Percentiles rank a stretch among this genome's conserved stretches.
Conservation (phyloP, 2,888 invertebrate genomes). For the Eucriotettix oculatus region DNA sequence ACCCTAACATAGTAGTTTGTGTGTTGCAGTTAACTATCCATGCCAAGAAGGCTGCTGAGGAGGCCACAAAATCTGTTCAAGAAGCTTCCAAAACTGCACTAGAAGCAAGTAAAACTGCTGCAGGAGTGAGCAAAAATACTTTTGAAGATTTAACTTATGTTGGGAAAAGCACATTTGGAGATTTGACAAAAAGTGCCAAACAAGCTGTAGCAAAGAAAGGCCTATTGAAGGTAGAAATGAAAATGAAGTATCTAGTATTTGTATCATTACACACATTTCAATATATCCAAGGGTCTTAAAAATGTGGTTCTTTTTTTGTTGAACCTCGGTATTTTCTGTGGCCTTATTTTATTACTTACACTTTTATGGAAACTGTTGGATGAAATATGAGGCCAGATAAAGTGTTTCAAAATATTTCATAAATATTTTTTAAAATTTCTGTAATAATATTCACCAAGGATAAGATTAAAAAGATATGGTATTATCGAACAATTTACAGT, state of each 20-base stretch:
- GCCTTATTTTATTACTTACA: no score
- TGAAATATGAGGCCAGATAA: no score
- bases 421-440: no score
- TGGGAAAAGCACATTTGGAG: conserved; percentile 76
- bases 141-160: conserved; percentile 78
- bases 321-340: no score
- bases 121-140: conserved; percentile 74
- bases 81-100: conserved; percentile 72
- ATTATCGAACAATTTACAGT: no score
- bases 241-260: not conserved
- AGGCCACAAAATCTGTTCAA: conserved; percentile 61
- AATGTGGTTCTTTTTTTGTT: no score
- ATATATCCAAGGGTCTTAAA: no score
- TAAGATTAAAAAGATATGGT: no score
- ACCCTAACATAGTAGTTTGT: not conserved
- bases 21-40: conserved; percentile 55
- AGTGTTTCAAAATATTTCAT: no score
- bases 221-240: conserved; percentile 45
- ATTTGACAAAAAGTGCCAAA: conserved; percentile 80
- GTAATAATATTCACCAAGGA: no score
- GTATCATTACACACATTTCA: no score
- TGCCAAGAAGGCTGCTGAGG: conserved; percentile 76
- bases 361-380: no score
- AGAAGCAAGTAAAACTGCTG: conserved; percentile 75
- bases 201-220: conserved; percentile 77